Evolutionary conservation across 2,888 invertebrate genomes (phyloP).

Genomic region (Microctonus hyperodae): DNA sequence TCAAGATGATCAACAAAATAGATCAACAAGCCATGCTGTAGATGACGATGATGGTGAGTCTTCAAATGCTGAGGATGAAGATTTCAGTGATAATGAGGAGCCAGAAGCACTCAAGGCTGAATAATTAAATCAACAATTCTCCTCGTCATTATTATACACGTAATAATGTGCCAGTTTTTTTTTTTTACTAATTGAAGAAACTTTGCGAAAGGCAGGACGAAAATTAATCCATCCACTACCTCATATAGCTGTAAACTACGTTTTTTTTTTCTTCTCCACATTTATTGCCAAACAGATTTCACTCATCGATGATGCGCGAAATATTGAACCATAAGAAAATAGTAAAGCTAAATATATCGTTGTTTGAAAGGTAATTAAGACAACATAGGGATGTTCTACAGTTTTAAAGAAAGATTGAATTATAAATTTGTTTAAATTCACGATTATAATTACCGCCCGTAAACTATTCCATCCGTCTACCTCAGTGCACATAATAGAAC

Average conservation of each 20-base stretch:
- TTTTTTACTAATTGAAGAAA: slow-evolving; percentile 7
- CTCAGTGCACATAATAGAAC: slow-evolving; percentile 59
- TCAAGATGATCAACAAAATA: slow-evolving; percentile 52
- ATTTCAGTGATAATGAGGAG: slow-evolving; percentile 59
- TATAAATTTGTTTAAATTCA: background rate
- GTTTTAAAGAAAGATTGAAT: slow-evolving; percentile 27
- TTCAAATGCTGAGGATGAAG: slow-evolving; percentile 58
- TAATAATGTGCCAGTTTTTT: slow-evolving; percentile 5
- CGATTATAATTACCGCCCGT: slow-evolving; percentile 26
- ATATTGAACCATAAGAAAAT: slow-evolving; percentile 6
- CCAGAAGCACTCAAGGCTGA: slow-evolving; percentile 57
- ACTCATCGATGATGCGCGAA: slow-evolving; percentile 23
- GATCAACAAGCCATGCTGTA: slow-evolving; percentile 41
- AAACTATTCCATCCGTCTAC: slow-evolving; percentile 60
- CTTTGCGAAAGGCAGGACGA: slow-evolving; percentile 18
- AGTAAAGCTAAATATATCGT: slow-evolving; percentile 23
- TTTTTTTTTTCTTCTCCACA: slow-evolving; percentile 16
- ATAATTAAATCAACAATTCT: slow-evolving; percentile 37
- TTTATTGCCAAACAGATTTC: slow-evolving; percentile 17
- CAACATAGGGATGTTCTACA: slow-evolving; percentile 39
- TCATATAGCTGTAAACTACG: slow-evolving; percentile 39
- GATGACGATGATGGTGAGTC: slow-evolving; percentile 57
- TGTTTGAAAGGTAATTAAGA: slow-evolving; percentile 21
- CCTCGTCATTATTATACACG: slow-evolving; percentile 2
- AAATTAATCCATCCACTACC: slow-evolving; percentile 55